Evolutionary conservation across 2,113 vertebrate genomes (phyloP).

Genomic region (Ammodytes marinus): DNA sequence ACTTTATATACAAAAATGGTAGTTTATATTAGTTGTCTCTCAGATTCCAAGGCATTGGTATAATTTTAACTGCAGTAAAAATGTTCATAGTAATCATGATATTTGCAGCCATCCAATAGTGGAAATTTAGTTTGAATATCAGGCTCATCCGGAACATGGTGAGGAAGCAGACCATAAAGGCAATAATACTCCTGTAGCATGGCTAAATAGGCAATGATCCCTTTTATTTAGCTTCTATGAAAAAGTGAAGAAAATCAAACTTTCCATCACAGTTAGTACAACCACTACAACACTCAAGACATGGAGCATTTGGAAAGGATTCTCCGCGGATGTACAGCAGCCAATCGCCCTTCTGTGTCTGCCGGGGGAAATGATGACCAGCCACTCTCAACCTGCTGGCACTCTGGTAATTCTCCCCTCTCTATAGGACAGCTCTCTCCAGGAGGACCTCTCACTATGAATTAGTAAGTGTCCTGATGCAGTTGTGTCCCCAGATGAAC

Average conservation of each 20-base stretch:
- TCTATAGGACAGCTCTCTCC: not conserved
- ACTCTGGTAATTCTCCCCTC: not conserved
- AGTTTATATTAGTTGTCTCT: not conserved
- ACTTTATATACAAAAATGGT: not conserved
- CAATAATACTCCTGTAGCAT: too few species aligned
- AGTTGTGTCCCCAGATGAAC: conserved; percentile 10
- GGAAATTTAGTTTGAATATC: too few species aligned
- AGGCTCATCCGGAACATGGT: too few species aligned
- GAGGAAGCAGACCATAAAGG: too few species aligned
- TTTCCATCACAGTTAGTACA: not conserved
- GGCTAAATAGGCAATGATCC: too few species aligned
- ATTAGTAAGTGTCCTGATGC: not conserved
- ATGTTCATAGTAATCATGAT: not conserved
- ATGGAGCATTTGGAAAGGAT: not conserved
- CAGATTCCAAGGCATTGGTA: too few species aligned
- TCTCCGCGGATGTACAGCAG: too few species aligned
- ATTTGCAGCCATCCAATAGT: not conserved
- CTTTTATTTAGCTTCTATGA: too few species aligned
- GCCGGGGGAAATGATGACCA: not conserved
- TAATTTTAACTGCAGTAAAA: too few species aligned
- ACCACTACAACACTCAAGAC: not conserved
- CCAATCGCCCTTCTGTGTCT: not conserved
- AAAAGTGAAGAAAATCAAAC: too few species aligned
- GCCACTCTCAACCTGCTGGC: not conserved
- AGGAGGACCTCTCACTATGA: not conserved